Conservation (phyloP, 2,113 vertebrate genomes). For the Cygnus atratus region DNA sequence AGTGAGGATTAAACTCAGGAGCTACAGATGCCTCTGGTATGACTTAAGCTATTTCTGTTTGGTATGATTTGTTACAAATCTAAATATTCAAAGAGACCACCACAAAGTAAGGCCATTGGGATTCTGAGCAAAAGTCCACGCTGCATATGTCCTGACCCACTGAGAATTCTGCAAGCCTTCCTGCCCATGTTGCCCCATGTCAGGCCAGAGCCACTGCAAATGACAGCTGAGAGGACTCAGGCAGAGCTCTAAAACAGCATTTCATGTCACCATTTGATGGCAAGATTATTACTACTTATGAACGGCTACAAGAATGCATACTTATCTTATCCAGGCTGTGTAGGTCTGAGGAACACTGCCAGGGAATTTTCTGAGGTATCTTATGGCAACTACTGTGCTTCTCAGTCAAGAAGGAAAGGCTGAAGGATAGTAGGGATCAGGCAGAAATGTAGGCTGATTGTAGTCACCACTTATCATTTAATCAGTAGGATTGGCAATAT, state of each 20-base stretch:
- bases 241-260: neutral
- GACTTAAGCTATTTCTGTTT: neutral
- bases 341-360: neutral
- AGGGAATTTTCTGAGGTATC: neutral
- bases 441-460: neutral
- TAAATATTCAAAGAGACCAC: neutral
- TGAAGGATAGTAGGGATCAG: neutral
- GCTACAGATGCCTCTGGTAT: neutral
- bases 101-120: neutral
- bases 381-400: neutral
- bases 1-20: neutral
- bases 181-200: neutral
- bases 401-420: neutral
- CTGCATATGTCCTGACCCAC: neutral
- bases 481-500: neutral
- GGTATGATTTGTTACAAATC: neutral
- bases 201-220: neutral
- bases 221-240: neutral
- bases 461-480: neutral
- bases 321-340: neutral
- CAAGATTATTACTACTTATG: neutral
- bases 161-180: neutral
- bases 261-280: neutral
- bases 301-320: neutral
- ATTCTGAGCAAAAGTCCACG: neutral